Percentiles rank a stretch among this genome's conserved stretches.
These are phyloP conservation scores for Luperina nickerlii DNA, from an alignment of 2,888 invertebrate genomes.

Conservation along the genomic window DNA sequence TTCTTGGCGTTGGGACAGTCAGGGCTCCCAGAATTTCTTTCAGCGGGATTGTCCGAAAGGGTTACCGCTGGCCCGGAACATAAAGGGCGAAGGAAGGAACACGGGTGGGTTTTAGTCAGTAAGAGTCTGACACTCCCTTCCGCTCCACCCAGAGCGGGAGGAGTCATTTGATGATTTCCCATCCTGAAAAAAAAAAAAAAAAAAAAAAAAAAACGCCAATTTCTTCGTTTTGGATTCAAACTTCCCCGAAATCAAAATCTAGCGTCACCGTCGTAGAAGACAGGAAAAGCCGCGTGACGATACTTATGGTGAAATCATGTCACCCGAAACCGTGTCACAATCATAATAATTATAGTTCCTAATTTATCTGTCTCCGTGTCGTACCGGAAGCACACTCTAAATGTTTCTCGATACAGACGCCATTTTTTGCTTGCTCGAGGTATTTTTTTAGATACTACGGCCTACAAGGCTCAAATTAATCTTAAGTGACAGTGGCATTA, in stretches of 20 bases:
- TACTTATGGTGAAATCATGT: conserved; percentile 31
- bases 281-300: not conserved
- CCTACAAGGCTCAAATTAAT: conserved; percentile 9
- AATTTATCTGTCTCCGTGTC: conserved; percentile 22
- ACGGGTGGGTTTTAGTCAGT: too few relatives aligned
- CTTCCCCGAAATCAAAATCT: not conserved
- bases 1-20: too few relatives aligned
- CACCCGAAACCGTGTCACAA: conserved; percentile 34
- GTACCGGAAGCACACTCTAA: conserved; percentile 44
- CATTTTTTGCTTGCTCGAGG: conserved; percentile 28
- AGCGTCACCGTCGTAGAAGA: not conserved
- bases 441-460: conserved; percentile 16
- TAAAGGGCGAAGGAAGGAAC: too few relatives aligned
- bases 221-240: not conserved
- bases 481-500: not conserved
- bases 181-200: too few relatives aligned
- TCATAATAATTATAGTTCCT: conserved; percentile 13
- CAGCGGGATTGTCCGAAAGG: too few relatives aligned
- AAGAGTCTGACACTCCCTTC: too few relatives aligned
- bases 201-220: too few relatives aligned
- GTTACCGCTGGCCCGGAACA: too few relatives aligned
- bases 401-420: conserved; percentile 20
- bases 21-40: too few relatives aligned
- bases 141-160: too few relatives aligned
- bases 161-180: too few relatives aligned